Base-by-base conservation (phyloP, 2,888 invertebrate genomes). In the Salpingus planirostris region DNA sequence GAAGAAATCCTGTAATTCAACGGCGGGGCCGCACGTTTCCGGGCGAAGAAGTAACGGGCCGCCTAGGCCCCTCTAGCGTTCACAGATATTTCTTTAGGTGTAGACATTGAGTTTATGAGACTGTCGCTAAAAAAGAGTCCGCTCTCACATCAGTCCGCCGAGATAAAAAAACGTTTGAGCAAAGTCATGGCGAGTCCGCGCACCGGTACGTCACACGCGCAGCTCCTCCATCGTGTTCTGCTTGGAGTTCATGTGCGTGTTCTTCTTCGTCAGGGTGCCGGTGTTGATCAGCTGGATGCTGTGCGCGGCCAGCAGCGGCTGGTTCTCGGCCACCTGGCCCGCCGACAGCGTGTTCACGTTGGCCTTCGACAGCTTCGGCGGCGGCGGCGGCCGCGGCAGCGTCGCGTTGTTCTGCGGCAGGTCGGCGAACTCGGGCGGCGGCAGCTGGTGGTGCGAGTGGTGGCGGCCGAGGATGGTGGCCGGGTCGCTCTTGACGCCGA, bases 381-480 rank as follows among this genome's bases (percentile, higher is more conserved):
- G 60, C 2, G 51, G 49, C 1, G 82, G 84, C 1, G 82, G 85
- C 1, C 82, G 82, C 46, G 82, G 70, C 11, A 82, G 84, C 29
- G 79, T 64, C 2, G 76, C 73, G 47, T 80, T 80, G 51, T 78
- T 79, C 47, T 78, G 75, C 3, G 82, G 81, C 38, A 85, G 67
- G 57, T 87, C 86, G 2, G 86, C 86, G 54, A 88, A 87, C 57
- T 87, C 87, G 0, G 87, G 86, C 0, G 87, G 87, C 31, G 86
- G 78, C 44, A 81, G 68, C 54, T 87, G 87, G 49, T 81, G 82
- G 59, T 80, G 74, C 12, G 81, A 77, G 55, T 85, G 86, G 52
- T 83, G 83, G 53, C 83, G 82, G 34, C 82, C 75, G 31, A 80
- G 57, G 38, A 82, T 81, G 0, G 81, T 80, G 4, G 80, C 78